Base-by-base conservation (phyloP, 2,888 invertebrate genomes). In the Hyposoter didymator region DNA sequence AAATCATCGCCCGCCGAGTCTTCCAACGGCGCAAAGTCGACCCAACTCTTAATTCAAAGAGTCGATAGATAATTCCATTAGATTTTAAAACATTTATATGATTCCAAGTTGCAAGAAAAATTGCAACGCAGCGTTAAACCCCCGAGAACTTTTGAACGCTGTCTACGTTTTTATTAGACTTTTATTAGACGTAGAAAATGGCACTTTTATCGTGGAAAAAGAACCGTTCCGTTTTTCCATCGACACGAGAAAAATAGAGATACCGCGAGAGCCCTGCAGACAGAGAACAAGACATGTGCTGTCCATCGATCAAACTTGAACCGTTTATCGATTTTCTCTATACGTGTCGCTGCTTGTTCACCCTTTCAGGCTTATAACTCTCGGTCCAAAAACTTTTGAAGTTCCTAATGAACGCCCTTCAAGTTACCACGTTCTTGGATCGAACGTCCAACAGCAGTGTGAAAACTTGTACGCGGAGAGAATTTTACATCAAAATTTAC, bases 231-330 rank as follows among this genome's bases (percentile, higher is more conserved):
- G 22, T 22, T 59, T 14, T 14, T 1, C 28, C 10, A 14, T 55
- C 47, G 10, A 45, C 17, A 43, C 32, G n/a, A 64, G 39, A 59
- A 59, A n/a, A 55, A 59, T n/a, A 22, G 55, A 73, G 19, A 39
- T 52, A 32, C 14, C 12, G 12, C n/a, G 10, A 39, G 45, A 59
- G 39, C 45, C 47, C 47, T 4, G 17, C 1, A 78, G 66, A 47
- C 66, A 43, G 43, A 55, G 49, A 72, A 78, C 45, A 5, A 39
- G 67, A 74, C 78, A 74, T 69, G 72, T 72, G 73, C 22, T 49
- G 17, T 62, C 39, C 59, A 78, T 84, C 83, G 78, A 84, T 78
- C 67, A 84, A 79, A 78, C 78, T n/a, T 78, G 22, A 39, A 78
- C n/a, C 47, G 52, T 73, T 45, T 35, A 19, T 47, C 47, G 47